Base-by-base conservation (phyloP, 2,113 vertebrate species). In the Ursus arctos region DNA sequence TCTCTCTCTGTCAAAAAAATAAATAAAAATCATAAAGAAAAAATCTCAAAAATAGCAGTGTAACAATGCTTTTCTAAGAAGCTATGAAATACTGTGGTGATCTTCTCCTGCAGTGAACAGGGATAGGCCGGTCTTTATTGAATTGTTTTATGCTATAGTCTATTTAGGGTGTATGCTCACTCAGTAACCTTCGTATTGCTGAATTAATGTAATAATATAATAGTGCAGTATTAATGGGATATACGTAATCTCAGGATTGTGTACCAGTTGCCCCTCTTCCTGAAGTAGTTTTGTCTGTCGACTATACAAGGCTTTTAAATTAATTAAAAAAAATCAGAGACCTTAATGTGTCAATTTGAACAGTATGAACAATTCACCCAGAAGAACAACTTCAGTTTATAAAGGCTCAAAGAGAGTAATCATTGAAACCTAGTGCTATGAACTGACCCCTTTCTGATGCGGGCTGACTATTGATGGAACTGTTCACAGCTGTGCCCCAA, bases 401-500 rank as follows among this genome's bases (percentile, higher is more conserved):
- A 93, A 87, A 61, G 53, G 4, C 7, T 63, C 0, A 36, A 72
- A 94, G 76, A 80, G 15, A 61, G 33, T 26, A 22, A 61, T 21
- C 28, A 31, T 7, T 33, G 18, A 94, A 43, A 72, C 74, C 8
- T 61, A 86, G 79, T 74, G 14, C 91, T 89, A 19, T 55, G 33
- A 63, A 71, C 21, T 6, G 3, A 80, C 24, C 36, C 24, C 14
- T 88, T 87, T 77, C 82, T 67, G 9, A 18, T 43, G 33, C 19
- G 76, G 15, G 8, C 49, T 94, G 40, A 19, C 92, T 92, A 83
- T 59, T 96, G 95, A 90, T 83, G 28, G 83, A 91, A 18, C 51
- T 63, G 36, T 97, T 97, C 51, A 92, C 31, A 97, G 88, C 94
- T 95, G 69, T 86, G 67, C 83, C 74, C 2, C 1, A 96, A 97